Evolutionary conservation across 2,888 invertebrate species (phyloP), one percentile per base, ranked within the genome.

Genomic region (Mechanitis messenoides): DNA sequence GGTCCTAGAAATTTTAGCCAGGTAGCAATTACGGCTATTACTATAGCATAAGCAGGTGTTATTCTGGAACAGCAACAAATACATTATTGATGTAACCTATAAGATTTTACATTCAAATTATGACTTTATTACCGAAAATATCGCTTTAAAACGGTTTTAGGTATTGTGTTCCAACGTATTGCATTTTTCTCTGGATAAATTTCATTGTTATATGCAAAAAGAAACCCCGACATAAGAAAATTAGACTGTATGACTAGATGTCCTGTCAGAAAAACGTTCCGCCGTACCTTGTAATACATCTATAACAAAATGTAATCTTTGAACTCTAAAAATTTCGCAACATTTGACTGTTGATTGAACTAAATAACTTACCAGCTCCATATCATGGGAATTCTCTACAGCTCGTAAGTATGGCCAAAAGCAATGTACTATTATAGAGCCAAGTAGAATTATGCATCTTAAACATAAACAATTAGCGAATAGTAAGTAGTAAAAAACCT

Each of bases 1-100:
- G 71, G 64, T n/a, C 78, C 75, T 1, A 82, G 45, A 2, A 76
- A 76, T 6, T 76, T 74, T 9, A 84, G 66, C 64, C 83, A 73
- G 1, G 87, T 83, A 0, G 73, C 69, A 5, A 66, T 71, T 42
- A 76, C 46, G 2, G 71, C 75, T 1, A 81, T 61, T 3, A 74
- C 58, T 0, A 78, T 3, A 0, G 74, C 73, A 54, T 77, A 78
- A 0, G 71, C 53, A 11, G 78, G 76, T 3, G 75, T 75, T 12
- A 81, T 62, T 59, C 80, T 80, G 69, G 33, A 35, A 38, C 33
- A 38, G n/a, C n/a, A 46, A 35, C n/a, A 31, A 33, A 57, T 1
- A 35, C 12, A 33, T 28, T 3, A n/a, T 31, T 31, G 11, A 2
- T 47, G 28, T 50, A 50, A 20, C 20, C 20, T 20, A 20, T 20